Percentiles rank a stretch among this genome's conserved stretches.
phyloP scores from a whole-genome alignment of 2,113 vertebrate genomes.

The Calypte anna region DNA sequence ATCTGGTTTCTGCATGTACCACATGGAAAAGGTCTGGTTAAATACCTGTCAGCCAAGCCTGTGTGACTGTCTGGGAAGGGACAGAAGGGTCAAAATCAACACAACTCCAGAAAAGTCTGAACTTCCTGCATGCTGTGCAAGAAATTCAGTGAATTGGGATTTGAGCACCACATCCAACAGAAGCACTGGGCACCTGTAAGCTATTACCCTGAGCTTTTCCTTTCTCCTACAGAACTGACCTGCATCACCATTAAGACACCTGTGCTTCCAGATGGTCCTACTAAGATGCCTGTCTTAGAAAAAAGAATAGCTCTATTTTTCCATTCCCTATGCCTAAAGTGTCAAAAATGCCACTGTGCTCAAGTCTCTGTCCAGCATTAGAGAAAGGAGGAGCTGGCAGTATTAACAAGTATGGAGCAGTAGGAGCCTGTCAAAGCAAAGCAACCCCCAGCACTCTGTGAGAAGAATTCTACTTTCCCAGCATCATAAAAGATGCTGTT shows the following conservation, averaged over 20 bases:
- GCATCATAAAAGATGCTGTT: neutral
- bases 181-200: neutral
- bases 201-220: neutral
- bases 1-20: neutral
- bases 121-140: neutral
- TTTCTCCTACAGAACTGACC: neutral
- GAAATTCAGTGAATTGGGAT: neutral
- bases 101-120: neutral
- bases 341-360: neutral
- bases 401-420: neutral
- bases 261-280: neutral
- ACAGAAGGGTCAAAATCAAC: neutral
- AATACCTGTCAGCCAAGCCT: neutral
- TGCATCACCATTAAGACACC: neutral
- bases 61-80: neutral
- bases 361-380: neutral
- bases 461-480: neutral
- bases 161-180: neutral
- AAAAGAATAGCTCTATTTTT: neutral
- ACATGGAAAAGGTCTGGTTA: neutral
- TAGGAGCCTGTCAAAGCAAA: neutral
- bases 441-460: neutral
- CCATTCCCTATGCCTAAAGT: neutral
- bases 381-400: neutral
- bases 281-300: neutral